phyloP scores from a whole-genome alignment of 2,797 vertebrate genomes.

The Diceros bicornis region DNA sequence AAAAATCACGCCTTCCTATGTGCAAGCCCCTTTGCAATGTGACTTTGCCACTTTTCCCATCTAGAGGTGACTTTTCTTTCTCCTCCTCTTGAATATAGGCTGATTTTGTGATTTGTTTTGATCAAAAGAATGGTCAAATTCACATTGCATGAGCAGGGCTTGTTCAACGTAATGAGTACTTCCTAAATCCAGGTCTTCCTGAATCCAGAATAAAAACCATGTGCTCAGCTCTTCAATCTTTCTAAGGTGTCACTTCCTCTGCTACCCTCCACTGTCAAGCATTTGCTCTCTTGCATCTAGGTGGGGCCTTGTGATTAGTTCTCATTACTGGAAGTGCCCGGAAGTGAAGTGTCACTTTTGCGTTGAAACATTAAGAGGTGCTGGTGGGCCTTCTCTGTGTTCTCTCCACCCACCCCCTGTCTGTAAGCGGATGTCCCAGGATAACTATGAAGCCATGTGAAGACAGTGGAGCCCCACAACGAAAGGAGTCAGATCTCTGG shows the following conservation, averaged over 20 bases:
- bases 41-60: background rate
- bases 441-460: conserved; percentile 11
- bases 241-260: conserved; percentile 7
- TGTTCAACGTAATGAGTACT: background rate
- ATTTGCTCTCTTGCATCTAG: conserved; percentile 28
- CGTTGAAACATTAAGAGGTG: background rate
- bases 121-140: conserved; percentile 28
- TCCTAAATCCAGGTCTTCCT: conserved; percentile 36
- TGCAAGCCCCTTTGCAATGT: background rate
- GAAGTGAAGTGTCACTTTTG: conserved; percentile 7
- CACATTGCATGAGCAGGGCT: background rate
- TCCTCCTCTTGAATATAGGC: background rate
- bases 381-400: background rate
- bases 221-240: background rate
- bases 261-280: background rate
- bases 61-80: background rate
- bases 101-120: conserved; percentile 14
- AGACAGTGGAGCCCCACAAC: background rate
- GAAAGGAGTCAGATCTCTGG: background rate
- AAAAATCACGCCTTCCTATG: background rate
- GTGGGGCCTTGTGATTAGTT: background rate
- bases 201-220: background rate
- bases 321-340: background rate
- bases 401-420: background rate
- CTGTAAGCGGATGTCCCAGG: background rate